Percentiles rank a stretch among this genome's conserved stretches.
Evolutionary conservation across 2,113 vertebrate genomes (phyloP).

Genomic region (Cebus imitator): DNA sequence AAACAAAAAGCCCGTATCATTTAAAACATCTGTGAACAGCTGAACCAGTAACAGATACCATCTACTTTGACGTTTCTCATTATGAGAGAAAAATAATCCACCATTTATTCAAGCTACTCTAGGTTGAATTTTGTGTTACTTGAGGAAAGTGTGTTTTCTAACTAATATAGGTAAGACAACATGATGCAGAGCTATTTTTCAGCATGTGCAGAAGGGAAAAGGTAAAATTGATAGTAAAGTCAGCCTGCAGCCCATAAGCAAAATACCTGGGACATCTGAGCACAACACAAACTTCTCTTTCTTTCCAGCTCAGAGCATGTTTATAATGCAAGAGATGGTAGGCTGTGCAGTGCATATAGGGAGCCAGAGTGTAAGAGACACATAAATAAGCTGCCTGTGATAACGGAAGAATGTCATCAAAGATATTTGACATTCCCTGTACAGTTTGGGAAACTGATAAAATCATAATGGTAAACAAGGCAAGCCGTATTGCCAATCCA

Average conservation of each 20-base stretch:
- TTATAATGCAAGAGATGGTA: slow-evolving; percentile 71
- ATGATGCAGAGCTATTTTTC: neutral
- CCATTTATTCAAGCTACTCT: neutral
- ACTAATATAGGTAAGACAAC: neutral
- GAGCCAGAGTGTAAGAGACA: slow-evolving; percentile 50
- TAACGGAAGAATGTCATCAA: slow-evolving; percentile 74
- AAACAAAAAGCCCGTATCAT: neutral
- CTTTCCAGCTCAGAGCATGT: slow-evolving; percentile 57
- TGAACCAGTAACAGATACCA: neutral
- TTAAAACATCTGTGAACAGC: neutral
- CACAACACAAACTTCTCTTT: slow-evolving; percentile 48
- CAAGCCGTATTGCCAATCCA: slow-evolving; percentile 80
- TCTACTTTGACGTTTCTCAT: neutral
- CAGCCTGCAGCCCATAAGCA: neutral
- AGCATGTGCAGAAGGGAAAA: neutral
- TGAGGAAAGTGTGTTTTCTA: neutral
- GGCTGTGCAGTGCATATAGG: neutral
- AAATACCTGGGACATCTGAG: slow-evolving; percentile 53
- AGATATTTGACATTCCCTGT: slow-evolving; percentile 83
- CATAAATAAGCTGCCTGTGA: slow-evolving; percentile 76
- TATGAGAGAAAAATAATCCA: neutral
- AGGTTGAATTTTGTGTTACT: neutral
- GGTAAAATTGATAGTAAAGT: neutral
- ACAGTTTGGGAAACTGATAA: slow-evolving; percentile 83
- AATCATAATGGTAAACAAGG: slow-evolving; percentile 86